phyloP scores from a whole-genome alignment of 2,113 vertebrate species.

The Alethe diademata region DNA sequence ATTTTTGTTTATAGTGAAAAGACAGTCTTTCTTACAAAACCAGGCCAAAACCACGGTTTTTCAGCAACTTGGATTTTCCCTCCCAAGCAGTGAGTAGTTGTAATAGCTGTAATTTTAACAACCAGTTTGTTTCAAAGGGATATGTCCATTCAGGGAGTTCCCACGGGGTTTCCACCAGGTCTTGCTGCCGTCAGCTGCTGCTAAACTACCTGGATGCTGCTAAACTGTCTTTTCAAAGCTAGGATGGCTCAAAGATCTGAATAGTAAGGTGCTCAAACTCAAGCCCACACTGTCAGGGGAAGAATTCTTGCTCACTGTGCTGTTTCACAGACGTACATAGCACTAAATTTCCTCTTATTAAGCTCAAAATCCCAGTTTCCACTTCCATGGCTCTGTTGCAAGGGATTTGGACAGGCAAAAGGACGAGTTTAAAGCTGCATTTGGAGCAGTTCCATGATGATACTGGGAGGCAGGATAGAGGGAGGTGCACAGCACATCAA shows the following conservation, averaged over 20 bases:
- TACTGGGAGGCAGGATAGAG: neutral
- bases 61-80: neutral
- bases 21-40: neutral
- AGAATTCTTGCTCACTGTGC: neutral
- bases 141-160: neutral
- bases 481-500: conserved; percentile 30
- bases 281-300: neutral
- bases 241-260: neutral
- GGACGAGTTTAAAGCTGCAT: neutral
- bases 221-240: neutral
- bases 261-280: neutral
- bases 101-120: neutral
- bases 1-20: neutral
- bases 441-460: neutral
- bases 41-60: neutral
- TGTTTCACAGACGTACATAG: neutral
- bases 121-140: neutral
- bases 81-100: neutral
- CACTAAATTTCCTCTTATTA: neutral
- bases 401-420: conserved; percentile 1
- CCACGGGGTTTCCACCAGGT: accelerated
- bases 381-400: neutral
- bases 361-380: neutral
- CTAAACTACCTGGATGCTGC: neutral
- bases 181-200: neutral